Conservation (phyloP, 1,140 invertebrate species). For the Pectinophora gossypiella region DNA sequence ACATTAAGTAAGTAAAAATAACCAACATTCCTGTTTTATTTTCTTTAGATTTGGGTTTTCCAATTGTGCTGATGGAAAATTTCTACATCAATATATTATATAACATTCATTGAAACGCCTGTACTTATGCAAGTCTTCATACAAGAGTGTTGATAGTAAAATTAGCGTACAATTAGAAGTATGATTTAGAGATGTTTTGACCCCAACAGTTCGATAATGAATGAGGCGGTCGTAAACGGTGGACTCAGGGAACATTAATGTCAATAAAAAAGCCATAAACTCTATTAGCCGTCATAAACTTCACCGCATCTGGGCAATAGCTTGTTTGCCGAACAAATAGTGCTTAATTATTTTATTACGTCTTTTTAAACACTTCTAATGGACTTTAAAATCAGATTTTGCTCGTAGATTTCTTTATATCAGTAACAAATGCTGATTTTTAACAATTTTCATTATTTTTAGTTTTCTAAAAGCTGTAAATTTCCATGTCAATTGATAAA, state of each 20-base stretch:
- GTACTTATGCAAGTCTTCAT: too few species aligned
- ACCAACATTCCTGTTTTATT: too few species aligned
- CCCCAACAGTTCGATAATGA: conserved; percentile 68
- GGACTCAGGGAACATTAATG: conserved; percentile 68
- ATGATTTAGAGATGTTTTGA: conserved; percentile 69
- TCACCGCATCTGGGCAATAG: conserved; percentile 65
- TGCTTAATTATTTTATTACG: conserved; percentile 51
- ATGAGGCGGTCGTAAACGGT: conserved; percentile 65
- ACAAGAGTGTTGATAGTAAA: background rate
- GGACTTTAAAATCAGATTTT: background rate
- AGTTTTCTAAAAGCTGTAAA: conserved; percentile 35
- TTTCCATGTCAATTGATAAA: conserved; percentile 53
- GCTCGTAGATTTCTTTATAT: too few species aligned
- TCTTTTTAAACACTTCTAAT: background rate
- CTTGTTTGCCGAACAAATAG: conserved; percentile 58
- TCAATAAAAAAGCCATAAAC: conserved; percentile 74
- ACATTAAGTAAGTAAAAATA: too few species aligned
- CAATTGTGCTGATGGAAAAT: too few species aligned
- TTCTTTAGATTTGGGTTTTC: too few species aligned
- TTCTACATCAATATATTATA: too few species aligned
- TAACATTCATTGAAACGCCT: too few species aligned
- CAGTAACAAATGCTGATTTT: too few species aligned
- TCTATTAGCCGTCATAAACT: conserved; percentile 71
- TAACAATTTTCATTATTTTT: too few species aligned
- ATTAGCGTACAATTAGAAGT: conserved; percentile 12